phyloP scores from a whole-genome alignment of 2,113 vertebrate genomes.

The Scomber japonicus region DNA sequence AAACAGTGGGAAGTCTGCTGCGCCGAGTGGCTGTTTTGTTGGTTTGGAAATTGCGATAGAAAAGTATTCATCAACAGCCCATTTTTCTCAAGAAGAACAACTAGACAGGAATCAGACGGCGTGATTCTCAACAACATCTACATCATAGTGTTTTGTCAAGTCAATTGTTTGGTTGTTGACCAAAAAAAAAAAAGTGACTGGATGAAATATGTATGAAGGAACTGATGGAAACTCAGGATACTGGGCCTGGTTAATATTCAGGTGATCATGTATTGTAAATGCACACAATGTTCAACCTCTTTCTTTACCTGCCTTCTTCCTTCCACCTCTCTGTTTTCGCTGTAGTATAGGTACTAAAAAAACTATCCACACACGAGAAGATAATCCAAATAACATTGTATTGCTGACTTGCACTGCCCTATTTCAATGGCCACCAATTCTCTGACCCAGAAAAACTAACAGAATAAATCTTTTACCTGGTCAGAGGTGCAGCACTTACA shows the following conservation, averaged over 20 bases:
- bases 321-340: conserved; percentile 4
- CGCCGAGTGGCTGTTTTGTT: conserved; percentile 44
- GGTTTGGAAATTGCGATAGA: conserved; percentile 59
- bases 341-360: background rate
- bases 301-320: background rate
- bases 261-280: conserved; percentile 43
- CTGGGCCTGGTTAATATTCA: conserved; percentile 57
- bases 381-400: conserved; percentile 25
- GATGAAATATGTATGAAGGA: conserved; percentile 48
- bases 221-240: conserved; percentile 39
- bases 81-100: conserved; percentile 46
- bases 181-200: conserved; percentile 21
- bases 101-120: conserved; percentile 33
- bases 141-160: conserved; percentile 53
- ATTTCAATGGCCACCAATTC: conserved; percentile 33
- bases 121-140: conserved; percentile 39
- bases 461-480: conserved; percentile 43
- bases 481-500: conserved; percentile 39
- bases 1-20: conserved; percentile 53
- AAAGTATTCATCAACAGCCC: conserved; percentile 47
- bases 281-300: conserved; percentile 39
- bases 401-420: conserved; percentile 29
- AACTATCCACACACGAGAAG: background rate
- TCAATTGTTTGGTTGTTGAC: conserved; percentile 47
- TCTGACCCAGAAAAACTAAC: conserved; percentile 50